Evolutionary conservation across 2,797 vertebrate genomes (phyloP), one percentile per base, ranked within the genome.

Genomic region (Phalanger gymnotis): DNA sequence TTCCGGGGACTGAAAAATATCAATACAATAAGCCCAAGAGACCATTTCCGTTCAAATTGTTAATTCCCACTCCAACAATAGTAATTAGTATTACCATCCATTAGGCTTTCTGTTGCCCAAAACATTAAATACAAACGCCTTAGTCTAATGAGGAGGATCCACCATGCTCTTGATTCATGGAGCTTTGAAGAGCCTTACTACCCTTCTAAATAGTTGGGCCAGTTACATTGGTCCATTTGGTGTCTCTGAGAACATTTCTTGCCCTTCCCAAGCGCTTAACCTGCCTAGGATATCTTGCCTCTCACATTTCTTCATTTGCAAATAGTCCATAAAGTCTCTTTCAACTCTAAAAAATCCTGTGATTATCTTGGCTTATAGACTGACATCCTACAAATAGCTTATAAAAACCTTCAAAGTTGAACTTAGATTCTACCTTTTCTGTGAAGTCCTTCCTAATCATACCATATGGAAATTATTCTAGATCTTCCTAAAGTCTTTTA

Each of bases 401-500:
- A 10, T 73, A 40, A 5, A 27, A 27, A 25, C 22, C 40, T 87
- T 87, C 73, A 25, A 47, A 40, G 9, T 40, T 51, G 22, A 87
- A 9, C 40, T 51, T 27, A 47, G 3, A 25, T 40, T 12, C 40
- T 51, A 2, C n/a, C 19, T 25, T 47, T 81, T 91, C 81, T 73
- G 55, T 31, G 47, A 92, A 94, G 92, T 5, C 28, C 89, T 95
- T 94, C 19, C 54, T 52, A 31, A 56, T 93, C 81, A 30, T 91
- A 92, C 57, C 40, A 90, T 0, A 66, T 94, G 53, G 92, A 95
- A 51, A 22, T 54, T 91, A 25, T 56, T 81, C 73, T 81, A 19
- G 16, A 30, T 95, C 93, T 95, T 90, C 73, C 91, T 73, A 30
- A 57, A 53, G 53, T 95, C 19, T 31, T 91, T 5, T 53, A 94